Evolutionary conservation across 2,797 vertebrate species (phyloP).

Genomic region (Glossophaga mutica): DNA sequence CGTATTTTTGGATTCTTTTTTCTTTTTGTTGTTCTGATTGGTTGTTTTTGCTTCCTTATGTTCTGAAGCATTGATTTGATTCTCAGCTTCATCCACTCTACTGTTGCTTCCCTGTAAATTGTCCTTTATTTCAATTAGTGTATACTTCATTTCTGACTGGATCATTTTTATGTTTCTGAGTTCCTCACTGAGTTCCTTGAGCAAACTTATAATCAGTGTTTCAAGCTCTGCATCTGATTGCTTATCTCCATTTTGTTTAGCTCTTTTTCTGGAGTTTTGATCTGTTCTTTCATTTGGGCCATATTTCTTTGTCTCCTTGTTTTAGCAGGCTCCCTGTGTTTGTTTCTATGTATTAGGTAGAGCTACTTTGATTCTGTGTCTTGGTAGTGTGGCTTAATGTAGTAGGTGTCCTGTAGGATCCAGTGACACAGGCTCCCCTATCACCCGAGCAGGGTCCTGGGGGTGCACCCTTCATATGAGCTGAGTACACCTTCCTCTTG

Average conservation of each 20-base stretch:
- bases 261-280: background rate
- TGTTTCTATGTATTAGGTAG: background rate
- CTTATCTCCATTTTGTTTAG: background rate
- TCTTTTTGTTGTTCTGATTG: no score
- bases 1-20: no score
- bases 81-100: background rate
- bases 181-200: background rate
- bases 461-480: no score
- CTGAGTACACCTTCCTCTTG: background rate
- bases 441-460: background rate
- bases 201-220: background rate
- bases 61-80: background rate
- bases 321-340: background rate
- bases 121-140: background rate
- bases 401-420: background rate
- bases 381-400: background rate
- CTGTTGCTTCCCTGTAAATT: background rate
- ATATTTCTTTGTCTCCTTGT: background rate
- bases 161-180: background rate
- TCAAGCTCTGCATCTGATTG: background rate
- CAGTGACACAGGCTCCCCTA: background rate
- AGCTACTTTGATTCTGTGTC: background rate
- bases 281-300: background rate
- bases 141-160: background rate
- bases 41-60: background rate